phyloP scores from a whole-genome alignment of 2,797 vertebrate genomes.

The Delichon dasypus region DNA sequence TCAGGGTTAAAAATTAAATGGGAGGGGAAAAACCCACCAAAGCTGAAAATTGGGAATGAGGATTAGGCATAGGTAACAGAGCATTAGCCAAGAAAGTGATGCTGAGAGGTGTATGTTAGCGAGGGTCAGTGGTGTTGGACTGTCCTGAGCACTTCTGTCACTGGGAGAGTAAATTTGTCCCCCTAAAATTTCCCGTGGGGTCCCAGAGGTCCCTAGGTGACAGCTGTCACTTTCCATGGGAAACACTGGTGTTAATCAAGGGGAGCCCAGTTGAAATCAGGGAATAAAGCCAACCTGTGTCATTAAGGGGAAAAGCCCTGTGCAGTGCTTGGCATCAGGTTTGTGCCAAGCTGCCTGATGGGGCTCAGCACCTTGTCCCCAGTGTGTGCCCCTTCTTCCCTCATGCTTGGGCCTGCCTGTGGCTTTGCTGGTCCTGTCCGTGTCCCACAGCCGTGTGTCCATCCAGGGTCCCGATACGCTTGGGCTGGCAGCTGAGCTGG shows the following conservation, averaged over 20 bases:
- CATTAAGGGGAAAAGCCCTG: rapidly evolving
- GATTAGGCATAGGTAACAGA: not conserved
- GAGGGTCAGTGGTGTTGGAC: not conserved
- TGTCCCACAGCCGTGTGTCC: not conserved
- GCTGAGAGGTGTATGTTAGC: not conserved
- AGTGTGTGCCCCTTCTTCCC: not conserved
- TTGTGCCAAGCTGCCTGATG: not conserved
- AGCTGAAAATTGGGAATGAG: not conserved
- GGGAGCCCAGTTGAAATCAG: not conserved
- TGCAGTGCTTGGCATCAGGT: not conserved
- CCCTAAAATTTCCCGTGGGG: not conserved
- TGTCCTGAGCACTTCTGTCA: not conserved
- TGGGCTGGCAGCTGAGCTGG: not conserved
- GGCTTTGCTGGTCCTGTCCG: not conserved
- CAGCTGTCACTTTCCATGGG: not conserved
- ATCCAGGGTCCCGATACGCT: rapidly evolving
- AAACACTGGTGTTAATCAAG: not conserved
- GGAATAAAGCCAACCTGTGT: not conserved
- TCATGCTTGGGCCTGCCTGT: not conserved
- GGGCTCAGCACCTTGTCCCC: not conserved
- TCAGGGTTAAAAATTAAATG: not conserved
- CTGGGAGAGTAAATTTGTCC: not conserved
- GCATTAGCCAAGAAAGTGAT: not conserved
- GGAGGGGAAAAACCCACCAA: not conserved
- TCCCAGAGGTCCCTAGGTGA: not conserved